Evolutionary conservation across 2,888 invertebrate genomes (phyloP), one percentile per base, ranked within the genome.

Genomic region (Lasioglossum marginatum): DNA sequence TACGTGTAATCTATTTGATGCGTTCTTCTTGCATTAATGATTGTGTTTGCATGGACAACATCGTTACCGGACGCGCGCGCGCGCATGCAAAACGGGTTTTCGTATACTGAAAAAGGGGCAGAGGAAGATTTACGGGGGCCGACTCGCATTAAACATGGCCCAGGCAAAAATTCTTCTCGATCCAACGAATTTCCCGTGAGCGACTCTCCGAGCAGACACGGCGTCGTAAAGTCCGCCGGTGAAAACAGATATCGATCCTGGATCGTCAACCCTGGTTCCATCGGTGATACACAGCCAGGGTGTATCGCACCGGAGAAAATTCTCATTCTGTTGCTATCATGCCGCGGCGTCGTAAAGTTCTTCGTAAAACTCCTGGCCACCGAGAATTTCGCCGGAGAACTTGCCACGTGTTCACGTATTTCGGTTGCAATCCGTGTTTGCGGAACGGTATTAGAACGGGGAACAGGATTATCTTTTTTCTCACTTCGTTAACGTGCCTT

Each of bases 21-120:
- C 90, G 79, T 82, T 89, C 88, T 88, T 89, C 85, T 86, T 87
- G 87, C 90, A 82, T 87, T 87, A 81, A 87, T 88, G 90, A 89
- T 88, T 85, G 87, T 83, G 88, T 87, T 84, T 71, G 85, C 85
- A 80, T 75, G 85, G 85, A 85, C 87, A 87, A 89, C 88, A 87
- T 90, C 87, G 89, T 87, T 88, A 79, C 81, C 66, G 81, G 84
- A 68, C 4, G 45, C 16, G 78, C 82, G 70, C 80, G 60, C 27
- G 78, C 82, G 75, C 80, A 83, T 74, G 83, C 81, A 77, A 82
- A 89, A 89, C 89, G 81, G 76, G 83, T 87, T n/a, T 86, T 10
- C 70, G 70, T 14, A n/a, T n/a, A 23, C 70, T 40, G 37, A n/a
- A n/a, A n/a, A 57, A 12, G 12, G 19, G 63, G 31, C 70, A 40